Evolutionary conservation across 2,888 invertebrate species (phyloP), one percentile per base, ranked within the genome.

Genomic region (Rhopalosiphum nymphaeae): DNA sequence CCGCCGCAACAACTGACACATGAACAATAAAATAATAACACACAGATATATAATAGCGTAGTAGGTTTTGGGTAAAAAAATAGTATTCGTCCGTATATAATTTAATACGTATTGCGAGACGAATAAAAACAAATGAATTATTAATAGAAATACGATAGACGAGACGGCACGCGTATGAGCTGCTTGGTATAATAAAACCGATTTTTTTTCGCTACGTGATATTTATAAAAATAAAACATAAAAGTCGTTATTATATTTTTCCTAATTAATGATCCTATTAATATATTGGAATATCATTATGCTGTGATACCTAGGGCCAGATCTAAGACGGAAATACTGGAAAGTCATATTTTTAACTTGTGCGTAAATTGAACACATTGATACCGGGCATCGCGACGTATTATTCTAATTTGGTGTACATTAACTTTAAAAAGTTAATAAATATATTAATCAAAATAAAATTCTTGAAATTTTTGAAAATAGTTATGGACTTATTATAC

Each of bases 51-150:
- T 84, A 42, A 26, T 91, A 26, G 7, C 9, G 91, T 10, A 56
- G 53, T 56, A 11, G 25, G 44, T 2, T 44, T n/a, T 10, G 85
- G 46, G 44, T 26, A 29, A 56, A 84, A 53, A 85, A 85, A n/a
- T 89, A 57, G 10, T 57, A 10, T 36, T 29, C n/a, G 44, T 46
- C 85, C 29, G 29, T 44, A 61, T 61, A 46, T 44, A 44, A 42
- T 44, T 42, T 42, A 57, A 57, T 42, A 56, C 78, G 53, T 53
- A 78, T 78, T n/a, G 36, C 29, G 56, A 85, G 10, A 56, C 10
- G 25, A n/a, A 91, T 25, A 57, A 86, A 78, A 91, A 91, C 61
- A 57, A 91, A 86, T 91, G n/a, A 91, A 57, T 86, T 86, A 86
- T 57, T 86, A 36, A 86, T 46, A 53, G 53, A 16, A 53, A 61